Evolutionary conservation across 1,140 invertebrate species (phyloP), one percentile per base, ranked within the genome.

Genomic region (Lepidurus arcticus): DNA sequence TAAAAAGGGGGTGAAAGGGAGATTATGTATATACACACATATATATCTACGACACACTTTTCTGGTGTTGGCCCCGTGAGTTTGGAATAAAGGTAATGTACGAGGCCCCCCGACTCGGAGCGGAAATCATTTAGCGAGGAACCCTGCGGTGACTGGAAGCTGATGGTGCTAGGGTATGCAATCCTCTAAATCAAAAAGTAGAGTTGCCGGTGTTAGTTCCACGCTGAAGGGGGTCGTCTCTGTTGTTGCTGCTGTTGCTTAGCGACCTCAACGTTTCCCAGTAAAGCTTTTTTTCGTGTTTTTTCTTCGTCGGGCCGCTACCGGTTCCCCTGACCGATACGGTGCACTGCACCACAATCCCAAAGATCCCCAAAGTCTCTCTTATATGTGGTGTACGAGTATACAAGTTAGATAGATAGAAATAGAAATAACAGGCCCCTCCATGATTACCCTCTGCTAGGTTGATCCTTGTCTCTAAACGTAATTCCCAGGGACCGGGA

Each of bases 161-260:
- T 65, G 53, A 65, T 65, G 53, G 53, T 65, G 53, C 53, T 65
- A 65, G 53, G 53, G 53, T 65, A 65, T 65, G 53, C 53, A 65
- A 65, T 65, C 53, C 53, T 65, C 53, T 65, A 65, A 65, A 65
- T 65, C 53, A 65, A 65, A 65, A 65, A 65, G 53, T 65, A 65
- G 53, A 65, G 53, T 65, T 65, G 53, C n/a, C 53, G 53, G 53
- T 65, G 53, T 65, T 65, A 65, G 53, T 65, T 65, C 53, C 53
- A 65, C 53, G 53, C 53, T 65, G 53, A 65, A 34, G 53, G 53
- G 53, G 53, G 53, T 65, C 53, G 53, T 65, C 53, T 65, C 53
- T 65, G 53, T 65, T 65, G 53, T 65, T 65, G 53, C 53, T 65
- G 53, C 53, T 13, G 53, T 65, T 65, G 53, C 53, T 65, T 65